phyloP scores from a whole-genome alignment of 2,797 vertebrate species.

The Anisognathus igniventris region DNA sequence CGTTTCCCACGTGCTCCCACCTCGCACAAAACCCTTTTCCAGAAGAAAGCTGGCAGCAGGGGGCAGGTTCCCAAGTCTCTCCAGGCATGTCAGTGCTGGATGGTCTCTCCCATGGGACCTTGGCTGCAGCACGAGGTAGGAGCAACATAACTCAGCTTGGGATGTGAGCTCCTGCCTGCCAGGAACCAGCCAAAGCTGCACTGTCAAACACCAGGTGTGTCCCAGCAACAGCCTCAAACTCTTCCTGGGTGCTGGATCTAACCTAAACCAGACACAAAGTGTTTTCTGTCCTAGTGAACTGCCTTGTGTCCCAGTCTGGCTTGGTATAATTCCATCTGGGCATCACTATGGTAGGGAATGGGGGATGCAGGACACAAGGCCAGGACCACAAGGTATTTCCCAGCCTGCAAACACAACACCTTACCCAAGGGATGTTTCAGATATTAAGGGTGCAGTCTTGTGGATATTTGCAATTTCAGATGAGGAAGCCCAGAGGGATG shows the following conservation, averaged over 20 bases:
- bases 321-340: no score
- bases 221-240: background rate
- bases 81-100: accelerated
- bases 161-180: background rate
- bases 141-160: background rate
- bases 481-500: background rate
- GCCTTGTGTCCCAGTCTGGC: background rate
- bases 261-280: background rate
- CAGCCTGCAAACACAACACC: background rate
- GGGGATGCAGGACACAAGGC: background rate
- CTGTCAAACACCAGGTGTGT: background rate
- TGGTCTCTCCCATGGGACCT: accelerated
- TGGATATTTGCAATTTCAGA: background rate
- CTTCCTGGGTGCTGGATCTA: background rate
- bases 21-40: background rate
- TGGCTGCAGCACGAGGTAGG: accelerated
- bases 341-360: accelerated
- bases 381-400: background rate
- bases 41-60: background rate
- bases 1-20: accelerated
- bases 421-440: background rate
- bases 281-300: background rate
- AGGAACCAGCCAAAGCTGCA: background rate
- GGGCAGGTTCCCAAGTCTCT: background rate
- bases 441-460: background rate